Base-by-base conservation (phyloP, 2,797 vertebrate species). In the Manis javanica region DNA sequence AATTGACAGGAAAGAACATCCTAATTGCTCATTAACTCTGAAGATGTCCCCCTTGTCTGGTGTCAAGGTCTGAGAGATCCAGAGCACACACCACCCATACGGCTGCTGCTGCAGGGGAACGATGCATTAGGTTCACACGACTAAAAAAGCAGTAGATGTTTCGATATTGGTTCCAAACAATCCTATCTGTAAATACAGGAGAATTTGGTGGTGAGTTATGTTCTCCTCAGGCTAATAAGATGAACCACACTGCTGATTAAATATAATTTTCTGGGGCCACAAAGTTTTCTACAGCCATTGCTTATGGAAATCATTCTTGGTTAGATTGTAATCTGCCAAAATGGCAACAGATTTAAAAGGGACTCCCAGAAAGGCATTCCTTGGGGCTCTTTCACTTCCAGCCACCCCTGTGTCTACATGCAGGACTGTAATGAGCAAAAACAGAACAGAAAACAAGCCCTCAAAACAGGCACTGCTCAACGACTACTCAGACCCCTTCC, bases 11-110 rank as follows among this genome's bases (percentile, higher is more conserved):
- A 81, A 96, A 97, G 97, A 97, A 79, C 8, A 24, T 92, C 91
- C 96, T 98, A 98, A 98, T 98, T 98, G 90, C 96, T 98, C 72
- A 69, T 98, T 98, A 98, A 94, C 93, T 94, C 87, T 96, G 66
- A 66, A 87, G 96, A 97, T 82, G 93, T 86, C 34, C 94, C 81
- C 66, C 83, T 78, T 51, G 86, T 82, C 94, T 87, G 95, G 72
- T 94, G 85, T 92, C 89, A 90, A 63, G 88, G 78, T 94, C 97
- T 97, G 11, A 31, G 59, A 87, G 91, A 94, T 31, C 21, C 34
- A 91, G 85, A 96, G 81, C 8, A 51, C 90, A 82, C 3, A 34
- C 95, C 31, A 95, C 79, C 78, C 91, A 42, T n/a, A 0, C 14
- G 8, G 75, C 31, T 57, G 78, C 39, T 59, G 34, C 93, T 94